phyloP scores from a whole-genome alignment of 2,888 invertebrate species.

The Chironomus riparius region DNA sequence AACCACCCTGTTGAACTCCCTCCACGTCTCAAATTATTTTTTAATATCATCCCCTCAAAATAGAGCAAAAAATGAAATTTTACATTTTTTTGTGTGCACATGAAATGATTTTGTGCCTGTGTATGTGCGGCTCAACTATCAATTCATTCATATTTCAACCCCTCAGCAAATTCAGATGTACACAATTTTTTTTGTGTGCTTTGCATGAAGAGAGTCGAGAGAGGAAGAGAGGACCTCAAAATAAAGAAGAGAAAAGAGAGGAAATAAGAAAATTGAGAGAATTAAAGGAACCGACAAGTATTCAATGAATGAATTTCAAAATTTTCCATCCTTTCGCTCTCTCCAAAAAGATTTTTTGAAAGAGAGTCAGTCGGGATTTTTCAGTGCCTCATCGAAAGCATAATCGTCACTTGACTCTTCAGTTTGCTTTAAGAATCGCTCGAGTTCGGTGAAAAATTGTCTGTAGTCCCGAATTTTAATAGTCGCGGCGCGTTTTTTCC shows the following conservation, averaged over 20 bases:
- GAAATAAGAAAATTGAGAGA: background rate
- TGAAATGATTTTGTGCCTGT: background rate
- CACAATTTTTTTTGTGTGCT: background rate
- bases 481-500: constrained; percentile 13
- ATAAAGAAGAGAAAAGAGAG: background rate
- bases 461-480: background rate
- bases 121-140: background rate
- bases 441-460: background rate
- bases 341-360: no score
- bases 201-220: background rate
- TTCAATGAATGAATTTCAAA: no score
- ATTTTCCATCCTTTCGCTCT: no score
- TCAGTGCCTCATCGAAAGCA: no score
- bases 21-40: background rate
- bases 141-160: background rate
- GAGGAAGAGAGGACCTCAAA: background rate
- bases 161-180: background rate
- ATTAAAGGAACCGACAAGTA: no score
- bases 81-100: background rate
- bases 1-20: no score
- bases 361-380: no score
- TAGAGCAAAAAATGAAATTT: no score
- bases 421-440: background rate
- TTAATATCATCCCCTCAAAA: background rate
- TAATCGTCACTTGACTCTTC: background rate